Conservation (phyloP, 2,888 invertebrate genomes). For the Acronicta alni region DNA sequence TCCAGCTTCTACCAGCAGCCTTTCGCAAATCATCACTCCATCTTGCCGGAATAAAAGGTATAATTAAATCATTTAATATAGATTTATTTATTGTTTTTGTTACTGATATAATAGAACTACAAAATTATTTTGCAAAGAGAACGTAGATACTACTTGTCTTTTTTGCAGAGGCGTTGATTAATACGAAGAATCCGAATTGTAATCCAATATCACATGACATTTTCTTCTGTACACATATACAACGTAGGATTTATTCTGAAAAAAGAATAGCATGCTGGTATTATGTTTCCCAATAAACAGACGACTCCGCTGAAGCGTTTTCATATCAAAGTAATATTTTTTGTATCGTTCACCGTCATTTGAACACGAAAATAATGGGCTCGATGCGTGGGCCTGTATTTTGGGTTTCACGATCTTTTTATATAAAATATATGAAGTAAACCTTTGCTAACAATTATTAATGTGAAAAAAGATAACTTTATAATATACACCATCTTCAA, state of each 20-base stretch:
- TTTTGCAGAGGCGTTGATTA: too few relatives aligned
- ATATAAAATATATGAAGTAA: conserved; percentile 20
- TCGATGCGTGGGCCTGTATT: conserved; percentile 24
- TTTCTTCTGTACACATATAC: not conserved
- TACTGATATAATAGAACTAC: too few relatives aligned
- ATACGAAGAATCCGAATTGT: too few relatives aligned
- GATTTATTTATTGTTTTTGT: too few relatives aligned
- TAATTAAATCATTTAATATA: too few relatives aligned
- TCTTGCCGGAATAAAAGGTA: too few relatives aligned
- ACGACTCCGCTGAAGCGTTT: conserved; percentile 25
- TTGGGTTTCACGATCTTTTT: conserved; percentile 14
- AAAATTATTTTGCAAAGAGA: too few relatives aligned
- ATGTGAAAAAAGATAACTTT: too few relatives aligned
- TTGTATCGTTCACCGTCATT: conserved; percentile 38
- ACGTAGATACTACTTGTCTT: too few relatives aligned
- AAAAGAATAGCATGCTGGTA: not conserved
- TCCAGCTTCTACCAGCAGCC: too few relatives aligned
- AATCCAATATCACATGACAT: not conserved
- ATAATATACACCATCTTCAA: not conserved
- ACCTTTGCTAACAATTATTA: conserved; percentile 19
- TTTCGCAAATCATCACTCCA: too few relatives aligned
- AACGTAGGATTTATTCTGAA: conserved; percentile 5
- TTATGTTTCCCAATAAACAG: conserved; percentile 34
- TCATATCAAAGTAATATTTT: conserved; percentile 45
- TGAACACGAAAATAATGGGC: conserved; percentile 29